Base-by-base conservation (phyloP, 92 coral and sea anemone genomes). In the Paragorgia papillata region DNA sequence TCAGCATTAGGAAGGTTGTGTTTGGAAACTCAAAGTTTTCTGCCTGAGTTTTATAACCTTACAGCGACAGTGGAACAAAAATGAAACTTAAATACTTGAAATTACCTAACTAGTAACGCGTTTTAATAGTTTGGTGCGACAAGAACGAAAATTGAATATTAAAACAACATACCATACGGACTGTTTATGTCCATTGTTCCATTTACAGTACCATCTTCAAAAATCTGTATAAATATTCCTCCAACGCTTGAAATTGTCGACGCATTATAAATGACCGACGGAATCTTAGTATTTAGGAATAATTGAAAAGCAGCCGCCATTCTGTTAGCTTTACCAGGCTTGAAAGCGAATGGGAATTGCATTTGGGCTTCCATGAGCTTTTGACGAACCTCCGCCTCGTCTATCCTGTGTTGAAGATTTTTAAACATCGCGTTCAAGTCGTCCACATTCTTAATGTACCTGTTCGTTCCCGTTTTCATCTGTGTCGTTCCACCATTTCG, bases 291-390 rank as follows among this genome's bases (percentile, higher is more conserved):
- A 64, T 71, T 13, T 26, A 37, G 27, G 59, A 37, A 27, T 54
- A 25, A 19, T 24, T 53, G 27, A 2, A 49, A 63, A 27, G 78
- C 63, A 27, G 78, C 63, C 58, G 25, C 62, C 78, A 71, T 71
- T 25, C 78, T 71, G 20, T 31, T 20, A 18, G 58, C 5, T n/a
- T n/a, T n/a, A n/a, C n/a, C n/a, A n/a, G n/a, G n/a, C 0, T 2
- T 7, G n/a, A 68, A 29, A 20, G 40, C 60, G 29, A 46, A 46
- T 27, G 78, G 78, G n/a, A 27, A 31, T 25, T 31, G 53, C 64
- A 71, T 71, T 55, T 71, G 78, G 13, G 62, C 78, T 54, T 71
- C 78, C 78, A 71, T 71, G 15, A 71, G 18, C 63, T 35, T 54
- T 55, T 41, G 34, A 25, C 78, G 78, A 24, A 71, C 51, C 30